These are phyloP conservation scores for Limnephilus lunatus DNA, from an alignment of 2,888 invertebrate species.

Conservation along the genomic window DNA sequence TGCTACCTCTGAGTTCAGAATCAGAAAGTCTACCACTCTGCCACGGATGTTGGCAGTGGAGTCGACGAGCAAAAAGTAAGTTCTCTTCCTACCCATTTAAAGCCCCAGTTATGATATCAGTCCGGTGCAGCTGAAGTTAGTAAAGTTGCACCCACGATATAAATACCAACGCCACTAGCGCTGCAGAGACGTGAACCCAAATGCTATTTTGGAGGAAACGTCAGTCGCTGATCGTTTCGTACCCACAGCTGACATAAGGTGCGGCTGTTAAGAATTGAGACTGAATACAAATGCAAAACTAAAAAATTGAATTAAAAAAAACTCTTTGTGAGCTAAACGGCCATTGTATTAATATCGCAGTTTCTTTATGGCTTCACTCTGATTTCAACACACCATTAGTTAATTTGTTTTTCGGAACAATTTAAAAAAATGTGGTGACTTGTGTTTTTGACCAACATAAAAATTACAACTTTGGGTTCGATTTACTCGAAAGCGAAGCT, in stretches of 20 bases:
- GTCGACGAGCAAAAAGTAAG: background rate
- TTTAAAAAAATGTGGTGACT: no score
- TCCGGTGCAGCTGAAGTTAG: background rate
- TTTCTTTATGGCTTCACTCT: no score
- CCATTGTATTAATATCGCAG: no score
- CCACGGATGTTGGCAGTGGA: background rate
- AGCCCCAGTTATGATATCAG: background rate
- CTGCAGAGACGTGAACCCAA: slow-evolving; percentile 12
- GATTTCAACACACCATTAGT: no score
- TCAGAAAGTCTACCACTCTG: background rate
- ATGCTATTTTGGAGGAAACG: background rate
- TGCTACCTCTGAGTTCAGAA: background rate
- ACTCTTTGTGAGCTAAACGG: no score
- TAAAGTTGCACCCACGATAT: background rate
- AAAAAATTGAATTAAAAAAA: no score
- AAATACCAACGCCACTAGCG: slow-evolving; percentile 2
- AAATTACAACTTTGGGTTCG: no score
- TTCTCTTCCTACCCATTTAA: slow-evolving; percentile 10
- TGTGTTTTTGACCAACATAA: no score
- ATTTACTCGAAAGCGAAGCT: no score
- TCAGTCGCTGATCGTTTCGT: background rate
- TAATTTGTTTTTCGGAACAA: no score
- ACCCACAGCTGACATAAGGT: background rate
- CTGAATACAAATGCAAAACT: background rate
- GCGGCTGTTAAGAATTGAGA: background rate